phyloP scores from a whole-genome alignment of 2,888 invertebrate species.

The Amiota minor region DNA sequence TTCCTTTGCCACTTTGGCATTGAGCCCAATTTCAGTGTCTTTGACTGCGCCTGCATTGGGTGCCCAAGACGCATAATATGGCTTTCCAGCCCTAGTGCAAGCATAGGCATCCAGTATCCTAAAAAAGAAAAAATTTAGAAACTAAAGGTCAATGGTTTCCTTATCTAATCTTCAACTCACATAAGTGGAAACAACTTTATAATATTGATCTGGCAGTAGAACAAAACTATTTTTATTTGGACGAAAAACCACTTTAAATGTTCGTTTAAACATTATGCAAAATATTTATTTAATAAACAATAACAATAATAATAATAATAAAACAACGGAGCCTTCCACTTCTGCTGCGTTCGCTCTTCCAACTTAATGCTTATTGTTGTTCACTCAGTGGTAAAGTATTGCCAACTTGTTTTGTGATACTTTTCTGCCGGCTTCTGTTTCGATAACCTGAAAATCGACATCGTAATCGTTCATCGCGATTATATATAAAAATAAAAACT shows the following conservation, averaged over 20 bases:
- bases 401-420: too few species aligned
- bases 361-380: too few species aligned
- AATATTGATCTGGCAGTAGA: constrained; percentile 71
- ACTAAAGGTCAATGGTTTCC: constrained; percentile 37
- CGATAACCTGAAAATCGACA: too few species aligned
- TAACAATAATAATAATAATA: too few species aligned
- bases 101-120: constrained; percentile 73
- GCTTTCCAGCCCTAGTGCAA: constrained; percentile 66
- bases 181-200: constrained; percentile 71
- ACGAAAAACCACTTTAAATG: constrained; percentile 72
- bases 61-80: constrained; percentile 72
- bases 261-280: constrained; percentile 71
- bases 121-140: constrained; percentile 28
- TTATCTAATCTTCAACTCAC: constrained; percentile 70
- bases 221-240: constrained; percentile 71
- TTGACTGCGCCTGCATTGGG: constrained; percentile 69
- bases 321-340: too few species aligned
- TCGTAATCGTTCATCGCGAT: too few species aligned
- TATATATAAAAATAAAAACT: too few species aligned
- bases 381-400: too few species aligned
- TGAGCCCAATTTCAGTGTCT: constrained; percentile 74
- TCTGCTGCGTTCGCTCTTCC: too few species aligned
- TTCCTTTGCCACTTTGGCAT: constrained; percentile 73
- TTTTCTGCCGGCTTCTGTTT: too few species aligned
- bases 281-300: too few species aligned